Conservation (phyloP, 2,888 invertebrate species). For the Hyppa rectilinea region DNA sequence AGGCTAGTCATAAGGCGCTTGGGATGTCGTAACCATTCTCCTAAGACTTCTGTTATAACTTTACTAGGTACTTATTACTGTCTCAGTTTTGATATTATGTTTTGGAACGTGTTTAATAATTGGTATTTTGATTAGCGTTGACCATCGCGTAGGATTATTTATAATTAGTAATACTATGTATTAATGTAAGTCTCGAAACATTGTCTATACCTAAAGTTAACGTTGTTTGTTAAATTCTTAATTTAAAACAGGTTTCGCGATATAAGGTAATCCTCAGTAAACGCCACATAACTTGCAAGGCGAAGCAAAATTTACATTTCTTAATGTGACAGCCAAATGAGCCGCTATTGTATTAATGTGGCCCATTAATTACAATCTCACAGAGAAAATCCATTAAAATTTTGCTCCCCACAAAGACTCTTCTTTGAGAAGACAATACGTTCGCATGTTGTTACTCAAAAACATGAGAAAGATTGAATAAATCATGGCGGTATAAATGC, state of each 20-base stretch:
- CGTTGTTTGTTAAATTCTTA: conserved; percentile 6
- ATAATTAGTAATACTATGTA: too few relatives aligned
- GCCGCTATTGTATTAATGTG: conserved; percentile 36
- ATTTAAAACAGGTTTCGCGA: neutral
- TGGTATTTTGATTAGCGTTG: too few relatives aligned
- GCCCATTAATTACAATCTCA: conserved; percentile 21
- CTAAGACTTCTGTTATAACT: too few relatives aligned
- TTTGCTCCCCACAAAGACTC: conserved; percentile 19
- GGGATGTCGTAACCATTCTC: too few relatives aligned
- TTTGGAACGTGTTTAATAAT: too few relatives aligned
- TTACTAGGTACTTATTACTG: too few relatives aligned
- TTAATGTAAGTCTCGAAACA: too few relatives aligned
- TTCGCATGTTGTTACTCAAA: conserved; percentile 48
- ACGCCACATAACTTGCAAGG: conserved; percentile 19
- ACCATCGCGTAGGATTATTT: too few relatives aligned
- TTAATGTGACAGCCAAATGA: conserved; percentile 45
- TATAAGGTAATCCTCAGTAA: conserved; percentile 25
- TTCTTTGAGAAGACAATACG: conserved; percentile 37
- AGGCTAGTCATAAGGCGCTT: too few relatives aligned
- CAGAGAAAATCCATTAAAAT: conserved; percentile 26
- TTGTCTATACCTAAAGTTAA: conserved; percentile 4
- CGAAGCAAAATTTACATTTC: conserved; percentile 28
- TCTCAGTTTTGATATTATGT: too few relatives aligned
- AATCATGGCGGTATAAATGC: conserved; percentile 65
- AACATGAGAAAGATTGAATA: conserved; percentile 51